Base-by-base conservation (phyloP, 2,888 invertebrate genomes). In the Dolichomitus sp. region DNA sequence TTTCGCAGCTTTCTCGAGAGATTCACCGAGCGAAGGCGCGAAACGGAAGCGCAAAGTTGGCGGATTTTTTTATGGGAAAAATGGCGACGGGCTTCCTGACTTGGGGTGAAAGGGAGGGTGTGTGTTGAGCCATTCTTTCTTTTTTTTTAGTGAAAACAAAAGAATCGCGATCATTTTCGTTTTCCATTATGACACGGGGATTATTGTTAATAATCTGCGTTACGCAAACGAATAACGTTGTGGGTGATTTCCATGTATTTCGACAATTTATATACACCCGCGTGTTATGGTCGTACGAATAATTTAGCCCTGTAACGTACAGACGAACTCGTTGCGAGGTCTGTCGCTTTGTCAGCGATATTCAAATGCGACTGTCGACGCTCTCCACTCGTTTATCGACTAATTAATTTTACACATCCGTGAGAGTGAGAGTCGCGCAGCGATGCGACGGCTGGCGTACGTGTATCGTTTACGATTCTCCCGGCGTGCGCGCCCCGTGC, bases 31-130 rank as follows among this genome's bases (percentile, higher is more conserved):
- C 88, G 83, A 87, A 92, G 91, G 92, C 92, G 92, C 91, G 91
- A 92, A 87, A 82, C 92, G 93, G 93, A 93, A 93, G 88, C 91
- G 90, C 92, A 90, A 92, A 93, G 87, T 93, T 92, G 92, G 93
- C 92, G 90, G 87, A 91, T 92, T 88, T 70, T 90, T 91, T 90
- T 91, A 91, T 90, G 89, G 87, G 79, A 80, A 91, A 91, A 89
- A 92, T 91, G 91, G 92, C 91, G 87, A 83, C 87, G 79, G 82
- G 79, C 85, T 87, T 85, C 81, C 84, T 57, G 84, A 54, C 69
- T 40, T 33, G 27, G 45, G 42, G 37, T 63, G 40, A 27, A 37
- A 61, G 37, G 40, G 19, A 37, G 37, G 30, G n/a, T 11, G 17
- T 11, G 40, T 17, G 9, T 61, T 17, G 4, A 17, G 45, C 1